These are phyloP conservation scores for Caenorhabditis sp. DNA, from an alignment of 2,888 invertebrate genomes.

Conservation along the genomic window DNA sequence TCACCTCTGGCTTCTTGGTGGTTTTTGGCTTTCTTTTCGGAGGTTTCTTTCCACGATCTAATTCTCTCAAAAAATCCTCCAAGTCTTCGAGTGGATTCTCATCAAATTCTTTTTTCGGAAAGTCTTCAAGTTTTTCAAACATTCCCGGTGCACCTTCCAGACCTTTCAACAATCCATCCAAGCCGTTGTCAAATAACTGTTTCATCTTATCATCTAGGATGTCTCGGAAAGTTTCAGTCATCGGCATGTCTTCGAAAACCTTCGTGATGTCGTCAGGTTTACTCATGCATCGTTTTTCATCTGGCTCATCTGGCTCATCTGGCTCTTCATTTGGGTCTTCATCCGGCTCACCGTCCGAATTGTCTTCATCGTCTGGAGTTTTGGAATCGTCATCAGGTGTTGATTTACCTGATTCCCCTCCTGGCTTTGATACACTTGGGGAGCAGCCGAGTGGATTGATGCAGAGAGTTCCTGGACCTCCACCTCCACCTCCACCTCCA, in stretches of 20 bases:
- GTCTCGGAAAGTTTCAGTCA: background rate
- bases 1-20: background rate
- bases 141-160: constrained; percentile 10
- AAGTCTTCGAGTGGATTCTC: background rate
- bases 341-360: background rate
- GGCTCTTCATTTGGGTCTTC: no score
- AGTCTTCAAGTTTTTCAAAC: constrained; percentile 9
- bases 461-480: background rate
- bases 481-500: background rate
- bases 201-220: constrained; percentile 17
- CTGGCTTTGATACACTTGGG: no score
- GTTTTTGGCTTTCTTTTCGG: background rate
- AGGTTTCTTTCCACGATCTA: background rate
- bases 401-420: no score
- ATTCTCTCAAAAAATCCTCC: background rate
- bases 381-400: background rate
- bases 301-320: background rate
- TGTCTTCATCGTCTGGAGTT: background rate
- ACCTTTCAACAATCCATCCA: background rate
- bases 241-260: constrained; percentile 7
- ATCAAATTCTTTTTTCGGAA: background rate
- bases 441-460: background rate
- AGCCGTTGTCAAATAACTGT: constrained; percentile 8
- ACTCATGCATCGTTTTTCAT: constrained; percentile 1
- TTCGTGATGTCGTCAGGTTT: background rate